Conservation (phyloP, 2,888 invertebrate genomes). For the Scaptomyza reducta region DNA sequence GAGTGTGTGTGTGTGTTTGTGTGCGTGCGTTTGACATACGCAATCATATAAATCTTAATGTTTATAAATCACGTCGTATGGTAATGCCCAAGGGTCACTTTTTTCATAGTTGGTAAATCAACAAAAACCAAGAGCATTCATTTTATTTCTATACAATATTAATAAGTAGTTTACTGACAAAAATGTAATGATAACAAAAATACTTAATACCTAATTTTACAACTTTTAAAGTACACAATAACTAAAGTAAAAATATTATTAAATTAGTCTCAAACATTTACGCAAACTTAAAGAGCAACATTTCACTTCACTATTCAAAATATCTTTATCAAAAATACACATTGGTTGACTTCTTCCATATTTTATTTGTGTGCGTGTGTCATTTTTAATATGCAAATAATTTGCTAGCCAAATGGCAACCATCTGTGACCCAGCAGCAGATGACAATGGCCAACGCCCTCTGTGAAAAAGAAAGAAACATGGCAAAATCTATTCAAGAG, state of each 20-base stretch:
- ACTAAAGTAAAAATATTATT: too few relatives aligned
- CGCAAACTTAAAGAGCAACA: neutral
- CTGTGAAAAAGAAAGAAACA: conserved; percentile 36
- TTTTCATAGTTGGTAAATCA: conserved; percentile 5
- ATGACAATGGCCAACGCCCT: conserved; percentile 69
- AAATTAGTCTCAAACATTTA: too few relatives aligned
- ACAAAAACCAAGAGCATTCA: neutral
- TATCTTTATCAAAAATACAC: neutral
- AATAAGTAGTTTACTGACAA: neutral
- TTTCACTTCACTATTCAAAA: neutral
- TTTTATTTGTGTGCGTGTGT: conserved; percentile 22
- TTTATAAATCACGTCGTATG: conserved; percentile 69
- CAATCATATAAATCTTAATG: conserved; percentile 76
- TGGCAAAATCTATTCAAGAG: conserved; percentile 63
- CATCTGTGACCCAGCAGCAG: conserved; percentile 78
- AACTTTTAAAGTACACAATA: neutral
- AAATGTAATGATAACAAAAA: neutral
- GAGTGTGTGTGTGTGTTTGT: conserved; percentile 14
- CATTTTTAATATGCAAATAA: conserved; percentile 77
- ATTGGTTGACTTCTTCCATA: conserved; percentile 2
- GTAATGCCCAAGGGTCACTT: conserved; percentile 54
- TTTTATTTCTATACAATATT: neutral
- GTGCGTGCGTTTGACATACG: conserved; percentile 50
- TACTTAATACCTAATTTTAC: neutral
- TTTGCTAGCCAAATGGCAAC: conserved; percentile 78